Evolutionary conservation across 2,113 vertebrate species (phyloP), one percentile per base, ranked within the genome.

Genomic region (Mus spicilegus): DNA sequence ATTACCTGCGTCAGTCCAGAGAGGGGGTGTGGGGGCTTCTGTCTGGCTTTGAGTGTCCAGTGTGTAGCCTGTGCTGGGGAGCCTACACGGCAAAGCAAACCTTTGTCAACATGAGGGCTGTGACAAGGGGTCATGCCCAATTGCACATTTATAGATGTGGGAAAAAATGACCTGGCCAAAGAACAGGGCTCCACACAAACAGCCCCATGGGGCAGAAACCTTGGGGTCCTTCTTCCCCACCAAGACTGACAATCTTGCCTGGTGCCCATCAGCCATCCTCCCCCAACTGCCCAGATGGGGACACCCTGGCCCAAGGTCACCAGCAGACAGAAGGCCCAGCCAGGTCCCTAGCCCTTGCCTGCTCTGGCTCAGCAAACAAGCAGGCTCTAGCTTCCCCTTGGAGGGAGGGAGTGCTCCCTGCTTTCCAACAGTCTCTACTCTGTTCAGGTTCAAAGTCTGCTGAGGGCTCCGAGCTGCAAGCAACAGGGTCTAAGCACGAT

Each of bases 401-500:
- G 51, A 42, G 51, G 19, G 80, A 96, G 86, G 28, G 28, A 76
- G 73, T 24, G 80, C 73, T 42, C n/a, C 81, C 1, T 3, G 2
- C 56, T 81, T 4, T 95, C 94, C 94, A 49, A 12, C 13, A 26
- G 49, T 0, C 4, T 42, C 61, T 1, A 19, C 69, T 51, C 84
- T 56, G 75, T 86, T 56, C 36, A 51, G 85, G 97, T 92, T 82
- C 94, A 97, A 91, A 97, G 93, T 96, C 92, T 61, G 0, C 17
- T 28, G 2, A 5, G 8, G 5, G n/a, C 7, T 16, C 33, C 20
- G 36, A 54, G 54, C 84, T 72, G 33, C 70, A 95, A 51, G 90
- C 42, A 88, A 56, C 54, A 67, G 90, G 22, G 49, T 46, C 30
- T 63, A 30, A 3, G 51, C 24, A 2, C n/a, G 36, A 51, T 20